phyloP scores from a whole-genome alignment of 2,888 invertebrate species.

The Orthosia gracilis region DNA sequence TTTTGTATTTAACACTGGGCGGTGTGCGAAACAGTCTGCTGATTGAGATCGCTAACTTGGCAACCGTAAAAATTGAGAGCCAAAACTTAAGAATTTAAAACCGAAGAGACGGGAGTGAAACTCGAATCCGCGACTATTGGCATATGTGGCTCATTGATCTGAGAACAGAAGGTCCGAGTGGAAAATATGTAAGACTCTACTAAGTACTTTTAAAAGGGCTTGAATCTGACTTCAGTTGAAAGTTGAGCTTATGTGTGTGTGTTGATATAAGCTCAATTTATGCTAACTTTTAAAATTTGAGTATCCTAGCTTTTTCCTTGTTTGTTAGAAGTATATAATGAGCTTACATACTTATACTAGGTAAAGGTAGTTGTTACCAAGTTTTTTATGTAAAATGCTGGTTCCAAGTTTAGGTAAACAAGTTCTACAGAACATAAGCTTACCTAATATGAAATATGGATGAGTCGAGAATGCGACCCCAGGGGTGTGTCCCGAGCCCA shows the following conservation, averaged over 20 bases:
- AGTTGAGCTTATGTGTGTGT: background rate
- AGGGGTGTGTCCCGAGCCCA: conserved; percentile 86
- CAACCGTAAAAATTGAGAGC: background rate
- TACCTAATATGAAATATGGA: conserved; percentile 65
- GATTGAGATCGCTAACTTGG: conserved; percentile 4
- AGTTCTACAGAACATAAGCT: conserved; percentile 40
- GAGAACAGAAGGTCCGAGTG: background rate
- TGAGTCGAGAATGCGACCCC: conserved; percentile 65
- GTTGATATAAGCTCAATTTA: no score
- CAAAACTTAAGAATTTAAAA: background rate
- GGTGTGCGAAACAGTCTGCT: background rate
- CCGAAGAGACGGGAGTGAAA: no score
- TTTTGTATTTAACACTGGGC: conserved; percentile 16
- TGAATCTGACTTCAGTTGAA: background rate
- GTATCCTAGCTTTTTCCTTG: background rate
- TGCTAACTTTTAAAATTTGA: no score
- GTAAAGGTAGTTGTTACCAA: background rate
- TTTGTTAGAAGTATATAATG: background rate
- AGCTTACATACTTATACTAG: background rate
- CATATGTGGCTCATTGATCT: background rate
- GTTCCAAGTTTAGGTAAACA: conserved; percentile 17
- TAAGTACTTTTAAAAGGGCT: background rate
- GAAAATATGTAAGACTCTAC: background rate
- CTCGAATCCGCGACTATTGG: background rate
- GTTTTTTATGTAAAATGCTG: background rate